Evolutionary conservation across 2,888 invertebrate genomes (phyloP).

Genomic region (Trichopria drosophilae): DNA sequence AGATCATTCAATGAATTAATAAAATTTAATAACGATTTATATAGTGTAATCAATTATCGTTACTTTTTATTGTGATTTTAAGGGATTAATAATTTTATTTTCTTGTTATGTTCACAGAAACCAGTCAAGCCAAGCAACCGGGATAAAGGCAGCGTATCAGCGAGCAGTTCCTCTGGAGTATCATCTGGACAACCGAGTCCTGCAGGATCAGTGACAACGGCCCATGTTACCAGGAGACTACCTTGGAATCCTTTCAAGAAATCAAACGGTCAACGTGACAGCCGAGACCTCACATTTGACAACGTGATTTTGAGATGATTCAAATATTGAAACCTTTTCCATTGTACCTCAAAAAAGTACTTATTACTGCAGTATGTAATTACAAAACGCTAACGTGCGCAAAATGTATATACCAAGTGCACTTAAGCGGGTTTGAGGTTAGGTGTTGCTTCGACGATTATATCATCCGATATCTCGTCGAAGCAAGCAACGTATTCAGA

Average conservation of each 20-base stretch:
- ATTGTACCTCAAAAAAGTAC: background rate
- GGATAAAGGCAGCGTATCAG: conserved; percentile 63
- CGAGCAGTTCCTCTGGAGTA: conserved; percentile 64
- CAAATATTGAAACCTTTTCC: background rate
- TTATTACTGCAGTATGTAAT: too few species aligned
- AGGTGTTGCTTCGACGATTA: too few species aligned
- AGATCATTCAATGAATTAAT: too few species aligned
- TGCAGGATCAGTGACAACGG: conserved; percentile 62
- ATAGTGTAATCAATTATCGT: too few species aligned
- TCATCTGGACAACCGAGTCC: conserved; percentile 65
- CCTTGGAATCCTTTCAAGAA: conserved; percentile 78
- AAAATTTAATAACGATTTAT: too few species aligned
- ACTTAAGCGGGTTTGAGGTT: too few species aligned
- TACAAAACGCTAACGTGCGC: too few species aligned
- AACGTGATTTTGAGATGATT: conserved; percentile 65
- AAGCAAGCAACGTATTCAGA: too few species aligned
- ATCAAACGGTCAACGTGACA: conserved; percentile 64
- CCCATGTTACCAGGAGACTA: conserved; percentile 60
- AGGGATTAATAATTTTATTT: too few species aligned
- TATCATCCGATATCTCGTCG: too few species aligned
- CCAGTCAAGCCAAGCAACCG: conserved; percentile 57
- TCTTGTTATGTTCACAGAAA: conserved; percentile 49
- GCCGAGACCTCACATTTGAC: conserved; percentile 60
- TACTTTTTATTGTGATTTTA: too few species aligned
- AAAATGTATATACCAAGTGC: too few species aligned